Evolutionary conservation across 2,113 vertebrate species (phyloP), one percentile per base, ranked within the genome.

Genomic region (Pao palembangensis): DNA sequence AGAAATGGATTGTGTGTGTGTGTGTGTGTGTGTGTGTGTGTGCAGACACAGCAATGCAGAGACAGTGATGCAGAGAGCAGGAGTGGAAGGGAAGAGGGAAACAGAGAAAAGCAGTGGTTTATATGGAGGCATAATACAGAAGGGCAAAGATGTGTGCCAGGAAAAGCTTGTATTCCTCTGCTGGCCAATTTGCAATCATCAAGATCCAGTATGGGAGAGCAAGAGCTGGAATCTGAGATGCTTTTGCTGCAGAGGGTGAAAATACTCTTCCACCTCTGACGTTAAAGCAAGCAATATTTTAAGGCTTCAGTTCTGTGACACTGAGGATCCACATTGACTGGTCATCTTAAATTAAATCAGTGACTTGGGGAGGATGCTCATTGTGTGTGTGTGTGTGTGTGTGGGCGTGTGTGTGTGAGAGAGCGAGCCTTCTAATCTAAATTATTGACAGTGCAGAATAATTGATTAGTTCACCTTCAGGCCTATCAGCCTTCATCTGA

Each of bases 381-480:
- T 61, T 69, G 67, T 64, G 68, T 52, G 47, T 44, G 49, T 41
- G 56, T 67, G 53, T 59, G 55, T 42, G 44, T 28, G 23, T 60
- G 50, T 25, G 56, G 55, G n/a, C 50, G 69, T 75, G 72, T 71
- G 64, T 61, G 25, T 14, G 44, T 17, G 75, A 60, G 62, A 64
- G 75, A 76, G 52, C 1, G 34, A 8, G 62, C 56, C 61, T 79
- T 79, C 80, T 69, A 76, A 80, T 80, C 78, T 91, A 80, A 88
- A 90, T 88, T 89, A 90, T 89, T 88, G 85, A 91, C 81, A 52
- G 58, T 67, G 81, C 71, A 75, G 84, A 87, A 90, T 90, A 88
- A 92, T 89, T 87, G 83, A 91, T 91, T 83, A 80, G 78, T 88
- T 90, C 86, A 90, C 87, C 88, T 88, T 88, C 86, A 87, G 74